Evolutionary conservation across 2,888 invertebrate genomes (phyloP).

Genomic region (Sphinx pinastri): DNA sequence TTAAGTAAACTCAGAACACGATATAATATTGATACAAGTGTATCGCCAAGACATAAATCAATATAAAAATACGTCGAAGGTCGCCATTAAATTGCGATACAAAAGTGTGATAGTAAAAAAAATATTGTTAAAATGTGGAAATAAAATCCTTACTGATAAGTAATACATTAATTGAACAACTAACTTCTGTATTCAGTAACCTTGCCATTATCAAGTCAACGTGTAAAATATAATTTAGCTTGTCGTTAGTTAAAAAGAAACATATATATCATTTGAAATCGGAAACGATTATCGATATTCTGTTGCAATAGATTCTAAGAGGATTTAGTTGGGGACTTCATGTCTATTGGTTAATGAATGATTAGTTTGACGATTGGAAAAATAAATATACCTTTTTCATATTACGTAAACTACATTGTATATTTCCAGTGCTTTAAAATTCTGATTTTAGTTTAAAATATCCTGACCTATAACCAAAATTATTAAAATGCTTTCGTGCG

Average conservation of each 20-base stretch:
- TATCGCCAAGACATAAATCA: background rate
- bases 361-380: too few relatives aligned
- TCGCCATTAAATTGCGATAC: background rate
- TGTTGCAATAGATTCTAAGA: too few relatives aligned
- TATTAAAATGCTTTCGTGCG: background rate
- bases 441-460: too few relatives aligned
- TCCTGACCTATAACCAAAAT: too few relatives aligned
- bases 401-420: too few relatives aligned
- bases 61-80: constrained; percentile 1
- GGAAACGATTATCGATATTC: too few relatives aligned
- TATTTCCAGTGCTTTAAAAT: too few relatives aligned
- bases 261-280: too few relatives aligned
- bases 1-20: background rate
- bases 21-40: constrained; percentile 10
- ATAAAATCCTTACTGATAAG: constrained; percentile 4
- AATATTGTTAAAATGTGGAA: constrained; percentile 16
- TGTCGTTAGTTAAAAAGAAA: too few relatives aligned
- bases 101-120: constrained; percentile 24
- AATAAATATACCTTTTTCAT: too few relatives aligned
- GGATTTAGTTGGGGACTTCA: too few relatives aligned
- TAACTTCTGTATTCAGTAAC: background rate
- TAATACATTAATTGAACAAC: background rate
- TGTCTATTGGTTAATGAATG: too few relatives aligned
- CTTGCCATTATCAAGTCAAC: background rate
- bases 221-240: background rate